These are phyloP conservation scores for Hycleus phaleratus DNA, from an alignment of 1,140 invertebrate genomes.

Conservation along the genomic window DNA sequence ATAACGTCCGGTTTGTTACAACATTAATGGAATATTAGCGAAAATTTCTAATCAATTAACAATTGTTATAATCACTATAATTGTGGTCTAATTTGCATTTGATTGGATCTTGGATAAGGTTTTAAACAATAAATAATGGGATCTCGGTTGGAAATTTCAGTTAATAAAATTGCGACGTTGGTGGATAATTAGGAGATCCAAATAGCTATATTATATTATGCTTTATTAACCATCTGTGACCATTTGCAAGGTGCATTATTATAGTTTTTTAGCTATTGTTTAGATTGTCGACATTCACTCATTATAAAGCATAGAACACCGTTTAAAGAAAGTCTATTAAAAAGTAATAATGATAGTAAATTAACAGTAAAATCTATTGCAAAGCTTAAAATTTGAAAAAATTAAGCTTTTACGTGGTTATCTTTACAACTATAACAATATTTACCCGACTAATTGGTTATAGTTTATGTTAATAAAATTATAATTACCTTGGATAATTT, in stretches of 20 bases:
- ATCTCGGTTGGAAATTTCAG: background rate
- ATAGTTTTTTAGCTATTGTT: slow-evolving; percentile 6
- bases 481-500: no score
- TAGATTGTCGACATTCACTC: slow-evolving; percentile 3
- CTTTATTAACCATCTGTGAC: slow-evolving; percentile 20
- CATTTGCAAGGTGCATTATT: slow-evolving; percentile 15
- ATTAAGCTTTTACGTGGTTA: background rate
- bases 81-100: no score
- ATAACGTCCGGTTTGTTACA: no score
- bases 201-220: slow-evolving; percentile 7
- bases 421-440: background rate
- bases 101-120: background rate
- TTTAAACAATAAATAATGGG: background rate
- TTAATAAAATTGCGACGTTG: background rate
- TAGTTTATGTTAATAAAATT: background rate
- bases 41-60: no score
- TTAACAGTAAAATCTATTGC: background rate
- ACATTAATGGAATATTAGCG: no score
- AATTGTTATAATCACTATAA: no score
- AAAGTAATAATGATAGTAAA: background rate
- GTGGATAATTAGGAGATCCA: background rate
- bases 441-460: background rate
- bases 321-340: background rate
- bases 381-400: background rate
- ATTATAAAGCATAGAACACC: background rate